Evolutionary conservation across 1,140 invertebrate genomes (phyloP), one percentile per base, ranked within the genome.

Genomic region (Matsumurasca onukii): DNA sequence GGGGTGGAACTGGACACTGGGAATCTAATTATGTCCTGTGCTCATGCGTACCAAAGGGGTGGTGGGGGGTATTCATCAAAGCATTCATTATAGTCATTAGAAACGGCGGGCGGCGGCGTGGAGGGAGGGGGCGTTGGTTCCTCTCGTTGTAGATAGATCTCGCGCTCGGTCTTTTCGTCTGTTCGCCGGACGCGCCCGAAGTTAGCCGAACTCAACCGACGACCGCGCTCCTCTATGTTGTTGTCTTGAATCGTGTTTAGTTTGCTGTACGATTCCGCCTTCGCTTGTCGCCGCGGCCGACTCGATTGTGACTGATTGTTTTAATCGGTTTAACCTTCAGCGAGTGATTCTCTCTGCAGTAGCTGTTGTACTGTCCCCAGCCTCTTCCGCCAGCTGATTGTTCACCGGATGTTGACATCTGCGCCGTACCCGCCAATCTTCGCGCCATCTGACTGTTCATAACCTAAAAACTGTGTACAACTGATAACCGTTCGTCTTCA

Each of bases 11-110:
- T 67, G 65, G 65, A 67, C 48, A 57, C 30, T 67, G 34, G 52
- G 49, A 67, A 57, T 52, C 48, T 67, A 55, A 52, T 67, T 67
- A 65, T 45, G 62, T 39, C 31, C 39, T 65, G 62, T 65, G 62
- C 62, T 45, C 62, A 65, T 65, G 62, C 62, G 62, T 65, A 65
- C 9, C 20, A 63, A 45, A 63, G 61, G 30, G 61, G 30, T 25
- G 31, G 1, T 31, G 62, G 62, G 61, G 31, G 62, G 48, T n/a
- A 65, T 65, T 65, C 62, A 65, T 65, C 62, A 65, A 65, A 65
- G 62, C 62, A 65, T 65, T 65, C 62, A 65, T 65, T 65, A 65
- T 65, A 65, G 31, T 65, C 62, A 65, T 65, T 65, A 65, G 62
- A 45, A 65, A 65, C 39, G 31, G 39, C 17, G 62, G 62, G 61